phyloP scores from a whole-genome alignment of 2,113 vertebrate genomes.

The Anguilla rostrata region DNA sequence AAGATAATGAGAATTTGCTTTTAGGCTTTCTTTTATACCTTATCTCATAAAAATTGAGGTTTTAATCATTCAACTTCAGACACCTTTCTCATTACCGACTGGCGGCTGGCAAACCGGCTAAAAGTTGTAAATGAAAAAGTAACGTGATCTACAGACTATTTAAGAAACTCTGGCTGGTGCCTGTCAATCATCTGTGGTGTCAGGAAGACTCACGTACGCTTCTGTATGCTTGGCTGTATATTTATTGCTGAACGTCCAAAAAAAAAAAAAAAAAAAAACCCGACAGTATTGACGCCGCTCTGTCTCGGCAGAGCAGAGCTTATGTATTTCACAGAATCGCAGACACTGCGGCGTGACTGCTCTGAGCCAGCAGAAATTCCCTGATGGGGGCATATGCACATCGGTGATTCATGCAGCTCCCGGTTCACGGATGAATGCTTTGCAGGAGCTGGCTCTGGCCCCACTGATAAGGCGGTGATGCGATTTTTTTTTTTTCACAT shows the following conservation, averaged over 20 bases:
- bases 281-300: not conserved
- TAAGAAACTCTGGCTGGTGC: not conserved
- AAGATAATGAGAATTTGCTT: too few species aligned
- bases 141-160: not conserved
- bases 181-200: not conserved
- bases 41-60: too few species aligned
- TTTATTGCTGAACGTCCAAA: not conserved
- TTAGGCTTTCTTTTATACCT: too few species aligned
- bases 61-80: too few species aligned
- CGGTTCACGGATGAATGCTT: not conserved
- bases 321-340: not conserved
- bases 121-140: too few species aligned
- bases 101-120: too few species aligned
- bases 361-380: not conserved
- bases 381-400: not conserved
- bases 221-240: not conserved
- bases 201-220: not conserved
- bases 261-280: not conserved
- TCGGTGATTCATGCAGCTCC: not conserved
- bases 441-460: not conserved
- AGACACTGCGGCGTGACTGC: not conserved
- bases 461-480: not conserved
- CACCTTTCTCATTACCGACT: too few species aligned
- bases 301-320: not conserved
- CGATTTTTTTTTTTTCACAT: not conserved